Conservation (phyloP, 1,140 invertebrate genomes). For the Marisa cornuarietis region DNA sequence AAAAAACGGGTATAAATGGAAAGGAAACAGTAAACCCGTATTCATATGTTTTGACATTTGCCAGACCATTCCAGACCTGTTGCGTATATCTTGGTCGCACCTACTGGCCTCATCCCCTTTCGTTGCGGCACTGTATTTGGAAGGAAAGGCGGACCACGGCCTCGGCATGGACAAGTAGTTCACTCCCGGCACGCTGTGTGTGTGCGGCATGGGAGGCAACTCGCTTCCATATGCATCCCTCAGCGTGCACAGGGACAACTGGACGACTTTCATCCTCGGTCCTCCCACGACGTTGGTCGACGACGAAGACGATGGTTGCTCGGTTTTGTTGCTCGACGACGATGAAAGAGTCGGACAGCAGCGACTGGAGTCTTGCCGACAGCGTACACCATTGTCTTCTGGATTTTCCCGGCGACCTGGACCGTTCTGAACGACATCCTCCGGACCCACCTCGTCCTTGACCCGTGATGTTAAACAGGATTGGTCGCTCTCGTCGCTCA, state of each 20-base stretch:
- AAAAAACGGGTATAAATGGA: too few relatives aligned
- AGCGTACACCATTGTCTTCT: not conserved
- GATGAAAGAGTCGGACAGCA: not conserved
- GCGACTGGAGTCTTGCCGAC: not conserved
- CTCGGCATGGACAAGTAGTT: slow-evolving; percentile 1
- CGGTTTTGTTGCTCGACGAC: not conserved
- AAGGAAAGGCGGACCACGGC: slow-evolving; percentile 22
- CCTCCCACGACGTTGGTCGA: not conserved
- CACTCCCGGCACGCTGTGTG: slow-evolving; percentile 14
- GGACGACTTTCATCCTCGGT: slow-evolving; percentile 1
- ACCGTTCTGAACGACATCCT: not conserved
- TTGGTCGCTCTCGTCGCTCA: slow-evolving; percentile 38
- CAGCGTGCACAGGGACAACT: slow-evolving; percentile 31
- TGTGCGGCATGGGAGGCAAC: slow-evolving; percentile 12
- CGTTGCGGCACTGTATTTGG: slow-evolving; percentile 27
- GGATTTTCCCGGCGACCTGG: not conserved
- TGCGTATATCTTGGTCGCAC: not conserved
- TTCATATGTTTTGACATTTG: too few relatives aligned
- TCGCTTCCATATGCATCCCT: slow-evolving; percentile 32
- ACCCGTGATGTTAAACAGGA: not conserved
- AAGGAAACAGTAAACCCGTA: too few relatives aligned
- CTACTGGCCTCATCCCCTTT: slow-evolving; percentile 35
- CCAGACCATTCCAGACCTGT: too few relatives aligned
- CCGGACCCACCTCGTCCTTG: not conserved
- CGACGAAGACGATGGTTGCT: not conserved